Conservation (phyloP, 2,113 vertebrate species). For the Lampris incognitus region DNA sequence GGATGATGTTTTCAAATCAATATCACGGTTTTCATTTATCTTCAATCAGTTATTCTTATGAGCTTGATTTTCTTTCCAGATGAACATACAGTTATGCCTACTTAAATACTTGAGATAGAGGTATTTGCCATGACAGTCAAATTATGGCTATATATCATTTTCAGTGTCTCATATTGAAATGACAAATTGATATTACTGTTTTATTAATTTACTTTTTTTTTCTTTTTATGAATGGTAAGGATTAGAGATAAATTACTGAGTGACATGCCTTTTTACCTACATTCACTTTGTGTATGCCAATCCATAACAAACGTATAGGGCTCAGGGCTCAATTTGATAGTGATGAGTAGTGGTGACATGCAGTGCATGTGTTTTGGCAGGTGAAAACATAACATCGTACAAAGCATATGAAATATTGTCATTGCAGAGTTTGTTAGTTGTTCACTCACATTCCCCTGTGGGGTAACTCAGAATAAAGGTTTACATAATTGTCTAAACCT, state of each 20-base stretch:
- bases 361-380: conserved; percentile 41
- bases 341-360: conserved; percentile 51
- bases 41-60: conserved; percentile 72
- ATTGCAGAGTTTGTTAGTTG: conserved; percentile 9
- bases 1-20: conserved; percentile 71
- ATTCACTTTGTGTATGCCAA: conserved; percentile 61
- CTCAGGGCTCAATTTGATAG: conserved; percentile 36
- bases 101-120: conserved; percentile 58
- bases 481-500: conserved; percentile 35
- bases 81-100: conserved; percentile 39
- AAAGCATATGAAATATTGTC: conserved; percentile 15
- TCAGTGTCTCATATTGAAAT: conserved; percentile 57
- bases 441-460: conserved; percentile 40
- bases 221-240: conserved; percentile 37
- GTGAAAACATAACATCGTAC: conserved; percentile 2
- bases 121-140: conserved; percentile 59
- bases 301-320: conserved; percentile 49
- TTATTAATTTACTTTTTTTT: conserved; percentile 33
- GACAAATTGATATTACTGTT: conserved; percentile 46
- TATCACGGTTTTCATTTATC: conserved; percentile 62
- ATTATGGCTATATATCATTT: conserved; percentile 63
- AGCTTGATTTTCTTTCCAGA: conserved; percentile 65
- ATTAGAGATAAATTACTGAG: conserved; percentile 47
- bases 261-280: conserved; percentile 64
- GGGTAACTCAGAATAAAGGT: conserved; percentile 24